Conservation (phyloP, 1,140 invertebrate species). For the Aphidius gifuensis region DNA sequence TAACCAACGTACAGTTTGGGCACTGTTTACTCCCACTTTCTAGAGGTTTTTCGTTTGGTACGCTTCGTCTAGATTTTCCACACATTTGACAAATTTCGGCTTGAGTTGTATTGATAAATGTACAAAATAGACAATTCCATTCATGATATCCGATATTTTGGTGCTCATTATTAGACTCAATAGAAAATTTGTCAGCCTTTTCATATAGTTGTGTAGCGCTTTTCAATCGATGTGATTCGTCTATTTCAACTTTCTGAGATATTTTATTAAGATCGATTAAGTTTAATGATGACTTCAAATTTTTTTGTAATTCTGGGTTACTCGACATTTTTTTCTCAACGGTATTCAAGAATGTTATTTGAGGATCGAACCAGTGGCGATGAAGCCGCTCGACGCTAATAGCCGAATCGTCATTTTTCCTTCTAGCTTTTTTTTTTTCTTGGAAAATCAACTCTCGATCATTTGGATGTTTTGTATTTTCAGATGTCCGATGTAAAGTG, state of each 20-base stretch:
- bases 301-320: no score
- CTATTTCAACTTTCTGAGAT: slow-evolving; percentile 16
- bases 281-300: slow-evolving; percentile 21
- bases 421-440: no score
- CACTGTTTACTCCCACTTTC: slow-evolving; percentile 74
- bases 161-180: slow-evolving; percentile 17
- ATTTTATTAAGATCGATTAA: slow-evolving; percentile 31
- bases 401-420: no score
- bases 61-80: slow-evolving; percentile 61
- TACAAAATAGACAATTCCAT: slow-evolving; percentile 73
- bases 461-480: no score
- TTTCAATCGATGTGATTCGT: slow-evolving; percentile 7
- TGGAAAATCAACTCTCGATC: no score
- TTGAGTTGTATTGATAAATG: slow-evolving; percentile 62
- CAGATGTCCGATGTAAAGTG: no score
- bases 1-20: slow-evolving; percentile 76
- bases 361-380: no score
- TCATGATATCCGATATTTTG: slow-evolving; percentile 29
- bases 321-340: no score
- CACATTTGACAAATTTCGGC: slow-evolving; percentile 75
- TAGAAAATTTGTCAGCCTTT: slow-evolving; percentile 7
- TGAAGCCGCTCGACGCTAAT: no score
- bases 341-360: no score
- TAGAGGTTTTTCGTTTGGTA: slow-evolving; percentile 64
- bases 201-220: slow-evolving; percentile 6